A percentile compares a stretch with the other conserved stretches of the same genome.
Conservation (phyloP, 2,113 vertebrate genomes). For the Nipponia nippon region DNA sequence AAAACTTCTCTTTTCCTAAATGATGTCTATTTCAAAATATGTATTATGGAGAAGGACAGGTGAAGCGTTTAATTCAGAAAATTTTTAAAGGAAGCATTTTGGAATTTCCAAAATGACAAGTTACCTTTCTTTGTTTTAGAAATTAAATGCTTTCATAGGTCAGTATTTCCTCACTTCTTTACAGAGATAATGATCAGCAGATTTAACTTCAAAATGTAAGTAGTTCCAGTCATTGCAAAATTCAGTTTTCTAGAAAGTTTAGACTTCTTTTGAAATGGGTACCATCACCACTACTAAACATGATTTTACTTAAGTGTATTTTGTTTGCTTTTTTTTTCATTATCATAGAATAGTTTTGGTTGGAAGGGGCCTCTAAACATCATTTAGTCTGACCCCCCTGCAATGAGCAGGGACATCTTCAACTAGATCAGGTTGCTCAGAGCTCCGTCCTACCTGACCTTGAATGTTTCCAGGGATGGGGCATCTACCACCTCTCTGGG, state of each 20-base stretch:
- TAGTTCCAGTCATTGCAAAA: neutral
- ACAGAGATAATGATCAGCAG: neutral
- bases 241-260: neutral
- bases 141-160: neutral
- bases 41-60: neutral
- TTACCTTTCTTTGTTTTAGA: neutral
- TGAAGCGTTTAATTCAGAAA: neutral
- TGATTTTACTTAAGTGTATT: neutral
- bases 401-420: neutral
- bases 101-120: neutral
- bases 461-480: neutral
- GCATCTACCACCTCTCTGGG: neutral
- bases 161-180: neutral
- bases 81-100: neutral
- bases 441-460: neutral
- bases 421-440: neutral
- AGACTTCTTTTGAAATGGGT: neutral
- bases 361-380: neutral
- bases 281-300: neutral
- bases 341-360: neutral
- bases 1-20: neutral
- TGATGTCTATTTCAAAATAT: neutral
- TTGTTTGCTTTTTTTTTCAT: neutral
- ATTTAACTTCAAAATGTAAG: neutral
- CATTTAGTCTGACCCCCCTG: neutral